These are phyloP conservation scores for Lottia gigantea DNA, from an alignment of 2,888 invertebrate genomes.

Conservation along the genomic window DNA sequence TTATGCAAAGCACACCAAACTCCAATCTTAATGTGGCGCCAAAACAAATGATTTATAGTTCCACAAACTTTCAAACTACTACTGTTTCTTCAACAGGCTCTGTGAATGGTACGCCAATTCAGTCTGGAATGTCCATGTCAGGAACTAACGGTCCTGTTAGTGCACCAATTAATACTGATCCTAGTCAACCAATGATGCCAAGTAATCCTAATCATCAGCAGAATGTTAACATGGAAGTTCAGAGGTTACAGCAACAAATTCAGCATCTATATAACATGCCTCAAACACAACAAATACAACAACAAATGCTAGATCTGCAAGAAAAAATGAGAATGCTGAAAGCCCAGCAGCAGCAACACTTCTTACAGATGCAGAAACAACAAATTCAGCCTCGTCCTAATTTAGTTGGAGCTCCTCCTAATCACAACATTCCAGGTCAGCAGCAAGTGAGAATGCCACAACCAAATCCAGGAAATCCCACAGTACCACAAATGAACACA, in stretches of 20 bases:
- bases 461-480: too few relatives aligned
- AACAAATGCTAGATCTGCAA: constrained; percentile 62
- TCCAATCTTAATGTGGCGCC: constrained; percentile 17
- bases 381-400: constrained; percentile 31
- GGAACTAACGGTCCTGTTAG: constrained; percentile 32
- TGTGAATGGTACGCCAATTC: constrained; percentile 19
- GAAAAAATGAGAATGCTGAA: constrained; percentile 56
- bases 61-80: constrained; percentile 35
- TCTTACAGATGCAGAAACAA: constrained; percentile 47
- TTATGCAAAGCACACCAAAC: constrained; percentile 30
- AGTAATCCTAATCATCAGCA: constrained; percentile 25
- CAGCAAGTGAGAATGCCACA: background rate
- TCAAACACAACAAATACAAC: constrained; percentile 60
- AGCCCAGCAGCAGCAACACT: constrained; percentile 56
- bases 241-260: constrained; percentile 58
- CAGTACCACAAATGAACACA: constrained; percentile 15
- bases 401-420: constrained; percentile 22
- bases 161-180: constrained; percentile 44
- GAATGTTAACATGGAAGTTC: constrained; percentile 47
- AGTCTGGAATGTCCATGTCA: constrained; percentile 18
- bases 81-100: constrained; percentile 34
- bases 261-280: constrained; percentile 60
- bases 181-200: constrained; percentile 21
- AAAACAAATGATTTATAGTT: constrained; percentile 29
- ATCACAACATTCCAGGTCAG: constrained; percentile 11